Base-by-base conservation (phyloP, 2,797 vertebrate species). In the Eulemur coronatus region DNA sequence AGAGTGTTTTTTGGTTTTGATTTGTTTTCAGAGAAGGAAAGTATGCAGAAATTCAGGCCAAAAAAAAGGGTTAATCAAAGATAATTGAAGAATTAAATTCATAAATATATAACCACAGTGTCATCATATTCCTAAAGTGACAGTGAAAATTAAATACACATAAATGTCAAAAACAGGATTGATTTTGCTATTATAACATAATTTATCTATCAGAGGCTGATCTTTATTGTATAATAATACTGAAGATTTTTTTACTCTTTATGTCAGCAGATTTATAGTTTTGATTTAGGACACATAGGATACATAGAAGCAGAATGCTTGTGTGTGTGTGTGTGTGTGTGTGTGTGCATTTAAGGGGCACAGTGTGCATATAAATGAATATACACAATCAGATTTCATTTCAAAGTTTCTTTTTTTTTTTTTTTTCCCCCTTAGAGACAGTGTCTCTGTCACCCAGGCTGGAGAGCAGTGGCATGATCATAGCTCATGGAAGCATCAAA, bases 141-240 rank as follows among this genome's bases (percentile, higher is more conserved):
- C 82, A 93, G 43, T 55, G 91, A 89, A 57, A 89, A 48, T 11
- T 30, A 93, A 89, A 55, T 85, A 84, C 63, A 95, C 85, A 92
- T 84, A 94, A 90, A 72, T 80, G 30, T 94, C 76, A 87, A 95
- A 97, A 93, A 76, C 0, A 7, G 24, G 63, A 97, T 96, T 48
- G 82, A 96, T 97, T 98, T 98, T 97, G 43, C 80, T 90, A 89
- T 97, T 91, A 59, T 78, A 95, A 46, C 41, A 76, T 96, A 96
- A 98, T 97, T 98, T 97, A 96, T 85, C 80, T 92, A 88, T 79
- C 85, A 97, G 76, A 55, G 1, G 41, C 89, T 97, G 65, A 90
- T 97, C 30, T 89, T 65, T 76, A 48, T 92, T 11, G 3, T 76
- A 88, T 59, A 89, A 28, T 97, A 76, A 89, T 67, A 87, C 20